A percentile compares a stretch with the other conserved stretches of the same genome.
phyloP scores from a whole-genome alignment of 2,113 vertebrate genomes.

The Clarias batrachus region DNA sequence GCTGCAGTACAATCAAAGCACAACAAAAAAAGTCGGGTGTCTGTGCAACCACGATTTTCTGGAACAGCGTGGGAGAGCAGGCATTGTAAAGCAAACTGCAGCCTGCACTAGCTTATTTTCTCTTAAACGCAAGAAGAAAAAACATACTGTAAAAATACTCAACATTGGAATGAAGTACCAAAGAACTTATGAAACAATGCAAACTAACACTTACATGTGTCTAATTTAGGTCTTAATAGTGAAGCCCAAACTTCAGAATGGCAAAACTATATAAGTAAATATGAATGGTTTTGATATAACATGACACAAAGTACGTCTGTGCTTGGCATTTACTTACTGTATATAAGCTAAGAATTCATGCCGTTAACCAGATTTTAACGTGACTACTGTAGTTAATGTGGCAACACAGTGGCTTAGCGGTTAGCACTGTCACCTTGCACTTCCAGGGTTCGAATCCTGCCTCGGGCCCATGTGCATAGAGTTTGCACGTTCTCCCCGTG shows the following conservation, averaged over 20 bases:
- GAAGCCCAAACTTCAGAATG: not conserved
- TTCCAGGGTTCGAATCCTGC: no score
- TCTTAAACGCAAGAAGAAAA: not conserved
- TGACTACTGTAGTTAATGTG: no score
- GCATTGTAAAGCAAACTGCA: constrained; percentile 28
- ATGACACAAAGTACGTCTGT: not conserved
- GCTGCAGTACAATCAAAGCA: constrained; percentile 13
- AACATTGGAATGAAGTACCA: not conserved
- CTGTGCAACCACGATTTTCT: constrained; percentile 9
- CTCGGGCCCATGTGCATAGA: no score
- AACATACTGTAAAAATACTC: not conserved
- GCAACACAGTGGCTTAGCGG: no score
- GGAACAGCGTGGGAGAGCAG: constrained; percentile 18
- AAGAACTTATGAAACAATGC: not conserved
- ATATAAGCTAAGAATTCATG: not conserved
- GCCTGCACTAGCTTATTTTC: not conserved
- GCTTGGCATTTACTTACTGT: not conserved
- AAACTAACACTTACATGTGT: not conserved
- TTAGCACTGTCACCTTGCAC: no score
- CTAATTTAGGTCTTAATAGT: not conserved
- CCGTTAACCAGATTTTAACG: not conserved
- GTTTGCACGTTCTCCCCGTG: no score
- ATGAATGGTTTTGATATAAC: not conserved
- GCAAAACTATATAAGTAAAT: not conserved
- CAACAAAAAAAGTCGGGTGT: constrained; percentile 6